Percentiles rank a stretch among this genome's conserved stretches.
phyloP scores from a whole-genome alignment of 2,113 vertebrate species.

The Phoxinus phoxinus region DNA sequence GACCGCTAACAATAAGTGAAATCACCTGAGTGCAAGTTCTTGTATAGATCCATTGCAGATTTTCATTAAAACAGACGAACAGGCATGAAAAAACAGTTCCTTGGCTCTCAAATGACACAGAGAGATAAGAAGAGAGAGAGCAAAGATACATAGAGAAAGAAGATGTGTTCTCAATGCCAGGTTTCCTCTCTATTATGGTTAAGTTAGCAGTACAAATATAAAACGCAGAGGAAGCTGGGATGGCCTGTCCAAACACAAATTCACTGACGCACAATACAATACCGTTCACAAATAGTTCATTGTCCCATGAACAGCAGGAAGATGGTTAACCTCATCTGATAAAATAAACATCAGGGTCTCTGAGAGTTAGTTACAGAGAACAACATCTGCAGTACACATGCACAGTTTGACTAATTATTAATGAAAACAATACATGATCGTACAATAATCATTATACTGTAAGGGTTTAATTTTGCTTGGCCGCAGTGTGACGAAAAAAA shows the following conservation, averaged over 20 bases:
- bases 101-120: background rate
- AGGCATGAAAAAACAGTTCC: conserved; percentile 5
- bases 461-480: background rate
- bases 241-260: conserved; percentile 16
- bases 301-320: conserved; percentile 13
- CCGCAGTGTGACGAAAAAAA: too few species aligned
- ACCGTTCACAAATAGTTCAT: background rate
- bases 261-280: conserved; percentile 26
- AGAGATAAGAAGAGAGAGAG: conserved; percentile 5
- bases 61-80: background rate
- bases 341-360: conserved; percentile 8
- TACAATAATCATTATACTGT: background rate
- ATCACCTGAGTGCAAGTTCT: background rate
- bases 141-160: conserved; percentile 18
- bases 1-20: conserved; percentile 13
- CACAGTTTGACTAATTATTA: background rate
- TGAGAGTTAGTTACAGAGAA: conserved; percentile 13
- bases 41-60: background rate
- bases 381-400: background rate
- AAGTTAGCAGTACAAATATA: background rate
- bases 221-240: background rate
- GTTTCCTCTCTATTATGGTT: conserved; percentile 11
- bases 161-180: background rate
- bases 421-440: background rate
- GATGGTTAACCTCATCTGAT: conserved; percentile 9